Percentiles rank a stretch among this genome's conserved stretches.
Conservation (phyloP, 2,797 vertebrate genomes). For the Heliangelus exortis region DNA sequence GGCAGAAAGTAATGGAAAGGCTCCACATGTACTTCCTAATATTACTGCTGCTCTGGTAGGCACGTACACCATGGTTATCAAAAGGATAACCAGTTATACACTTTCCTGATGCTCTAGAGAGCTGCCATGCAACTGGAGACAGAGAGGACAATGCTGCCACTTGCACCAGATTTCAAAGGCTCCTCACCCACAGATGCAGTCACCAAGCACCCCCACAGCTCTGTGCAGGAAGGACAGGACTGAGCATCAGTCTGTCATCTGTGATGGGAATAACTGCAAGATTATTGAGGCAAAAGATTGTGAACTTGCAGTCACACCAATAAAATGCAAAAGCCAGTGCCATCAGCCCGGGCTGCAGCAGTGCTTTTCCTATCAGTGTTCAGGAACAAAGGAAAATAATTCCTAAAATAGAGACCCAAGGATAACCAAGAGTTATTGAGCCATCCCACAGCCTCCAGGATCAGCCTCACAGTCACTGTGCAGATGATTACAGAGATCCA, state of each 20-base stretch:
- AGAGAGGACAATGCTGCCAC: neutral
- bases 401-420: neutral
- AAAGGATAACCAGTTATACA: neutral
- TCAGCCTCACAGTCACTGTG: neutral
- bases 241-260: neutral
- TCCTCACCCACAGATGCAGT: neutral
- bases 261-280: rapidly evolving
- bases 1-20: neutral
- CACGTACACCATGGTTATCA: neutral
- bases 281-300: neutral
- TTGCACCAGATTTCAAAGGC: neutral
- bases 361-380: neutral
- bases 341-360: rapidly evolving
- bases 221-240: rapidly evolving
- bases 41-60: neutral
- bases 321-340: neutral
- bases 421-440: neutral
- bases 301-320: neutral
- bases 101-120: neutral
- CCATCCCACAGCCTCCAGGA: rapidly evolving
- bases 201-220: neutral
- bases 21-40: neutral
- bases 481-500: neutral
- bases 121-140: neutral
- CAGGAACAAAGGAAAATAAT: neutral